A percentile compares a stretch with the other conserved stretches of the same genome.
Conservation (phyloP, 2,113 vertebrate species). For the Colius striatus region DNA sequence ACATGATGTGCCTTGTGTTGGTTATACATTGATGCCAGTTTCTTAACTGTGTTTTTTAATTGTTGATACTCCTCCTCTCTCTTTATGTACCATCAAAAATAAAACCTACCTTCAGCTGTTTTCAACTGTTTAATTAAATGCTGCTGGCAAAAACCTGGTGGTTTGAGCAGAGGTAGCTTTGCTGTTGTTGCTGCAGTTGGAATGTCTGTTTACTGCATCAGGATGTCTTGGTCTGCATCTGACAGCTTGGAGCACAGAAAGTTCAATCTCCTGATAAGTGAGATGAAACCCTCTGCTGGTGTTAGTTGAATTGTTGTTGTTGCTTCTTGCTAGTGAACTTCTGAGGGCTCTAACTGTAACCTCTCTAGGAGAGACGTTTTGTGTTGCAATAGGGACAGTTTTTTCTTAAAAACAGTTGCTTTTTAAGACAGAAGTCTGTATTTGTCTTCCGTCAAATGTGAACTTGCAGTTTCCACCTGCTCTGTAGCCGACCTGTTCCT, state of each 20-base stretch:
- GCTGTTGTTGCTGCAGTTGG: background rate
- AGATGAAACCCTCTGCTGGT: background rate
- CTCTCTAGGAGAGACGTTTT: background rate
- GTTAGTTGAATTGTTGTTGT: background rate
- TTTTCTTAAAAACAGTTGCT: background rate
- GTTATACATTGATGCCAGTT: background rate
- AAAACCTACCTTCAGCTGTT: background rate
- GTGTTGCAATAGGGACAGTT: background rate
- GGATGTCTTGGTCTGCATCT: background rate
- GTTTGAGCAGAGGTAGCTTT: background rate
- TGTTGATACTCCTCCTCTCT: background rate
- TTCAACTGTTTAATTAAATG: background rate
- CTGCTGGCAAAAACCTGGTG: background rate
- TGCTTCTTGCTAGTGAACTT: background rate
- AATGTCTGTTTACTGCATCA: background rate
- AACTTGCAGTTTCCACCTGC: background rate
- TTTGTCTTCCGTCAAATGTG: background rate
- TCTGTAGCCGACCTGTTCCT: background rate
- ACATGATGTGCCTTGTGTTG: background rate
- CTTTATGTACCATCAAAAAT: background rate
- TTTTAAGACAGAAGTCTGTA: background rate
- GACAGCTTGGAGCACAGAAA: rapidly evolving
- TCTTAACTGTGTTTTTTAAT: background rate
- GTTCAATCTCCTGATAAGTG: background rate
- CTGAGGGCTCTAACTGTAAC: background rate